phyloP scores from a whole-genome alignment of 2,797 vertebrate genomes.

The Halcyon leucocephala region DNA sequence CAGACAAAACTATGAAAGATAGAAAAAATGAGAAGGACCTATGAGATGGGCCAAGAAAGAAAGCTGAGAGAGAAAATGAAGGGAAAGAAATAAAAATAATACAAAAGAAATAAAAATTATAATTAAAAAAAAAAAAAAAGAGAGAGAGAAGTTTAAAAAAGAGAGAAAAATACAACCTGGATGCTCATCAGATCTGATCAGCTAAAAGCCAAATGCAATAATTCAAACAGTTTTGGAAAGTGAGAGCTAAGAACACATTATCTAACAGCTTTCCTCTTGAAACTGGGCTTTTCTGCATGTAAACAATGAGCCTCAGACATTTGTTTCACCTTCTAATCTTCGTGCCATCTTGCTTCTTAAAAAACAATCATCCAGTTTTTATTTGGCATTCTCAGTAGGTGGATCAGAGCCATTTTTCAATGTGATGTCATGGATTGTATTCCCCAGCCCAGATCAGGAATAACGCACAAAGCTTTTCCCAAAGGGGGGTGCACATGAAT shows the following conservation, averaged over 20 bases:
- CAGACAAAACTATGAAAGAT: background rate
- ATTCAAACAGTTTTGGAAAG: background rate
- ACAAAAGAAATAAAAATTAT: background rate
- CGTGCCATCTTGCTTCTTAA: background rate
- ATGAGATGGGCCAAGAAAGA: background rate
- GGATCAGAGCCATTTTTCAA: constrained; percentile 46
- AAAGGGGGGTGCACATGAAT: background rate
- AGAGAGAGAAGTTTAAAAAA: background rate
- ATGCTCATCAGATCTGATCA: background rate
- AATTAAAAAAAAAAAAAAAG: background rate
- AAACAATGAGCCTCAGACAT: background rate
- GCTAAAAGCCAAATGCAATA: background rate
- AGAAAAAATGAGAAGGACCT: background rate
- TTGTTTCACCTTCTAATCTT: constrained; percentile 17
- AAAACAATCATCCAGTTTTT: background rate
- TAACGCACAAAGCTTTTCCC: constrained; percentile 41
- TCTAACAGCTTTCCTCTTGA: background rate
- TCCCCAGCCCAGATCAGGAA: constrained; percentile 12
- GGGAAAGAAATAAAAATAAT: background rate
- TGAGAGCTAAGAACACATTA: background rate
- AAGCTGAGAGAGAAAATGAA: background rate
- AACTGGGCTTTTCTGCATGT: background rate
- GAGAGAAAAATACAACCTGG: background rate
- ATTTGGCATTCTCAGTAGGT: constrained; percentile 26
- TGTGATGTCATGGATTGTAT: constrained; percentile 49